A percentile compares a stretch with the other conserved stretches of the same genome.
These are phyloP conservation scores for Hydropsyche tenuis DNA, from an alignment of 1,140 invertebrate genomes.

Conservation along the genomic window DNA sequence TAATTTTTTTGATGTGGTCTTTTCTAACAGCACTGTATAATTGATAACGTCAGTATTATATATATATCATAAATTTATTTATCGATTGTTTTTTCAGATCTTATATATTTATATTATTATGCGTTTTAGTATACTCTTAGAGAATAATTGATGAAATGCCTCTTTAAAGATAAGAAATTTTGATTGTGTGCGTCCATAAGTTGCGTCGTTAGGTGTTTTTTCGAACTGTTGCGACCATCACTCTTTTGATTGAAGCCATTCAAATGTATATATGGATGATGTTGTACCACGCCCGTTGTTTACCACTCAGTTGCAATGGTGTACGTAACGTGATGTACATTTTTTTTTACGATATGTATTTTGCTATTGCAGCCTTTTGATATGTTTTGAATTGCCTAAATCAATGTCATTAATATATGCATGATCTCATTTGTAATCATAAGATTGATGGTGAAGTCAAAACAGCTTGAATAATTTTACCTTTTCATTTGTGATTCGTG, in stretches of 20 bases:
- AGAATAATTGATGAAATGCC: constrained; percentile 27
- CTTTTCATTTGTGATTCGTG: constrained; percentile 44
- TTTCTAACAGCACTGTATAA: constrained; percentile 18
- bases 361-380: constrained; percentile 12
- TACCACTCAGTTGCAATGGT: constrained; percentile 5
- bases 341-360: not conserved
- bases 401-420: constrained; percentile 10
- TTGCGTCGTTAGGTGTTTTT: constrained; percentile 55
- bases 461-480: constrained; percentile 29
- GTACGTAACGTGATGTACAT: not conserved
- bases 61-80: not conserved
- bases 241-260: constrained; percentile 41
- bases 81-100: not conserved
- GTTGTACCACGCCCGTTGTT: not conserved
- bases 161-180: constrained; percentile 31
- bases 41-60: constrained; percentile 17
- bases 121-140: constrained; percentile 29
- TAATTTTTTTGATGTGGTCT: constrained; percentile 4
- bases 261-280: constrained; percentile 35
- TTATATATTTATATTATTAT: not conserved
- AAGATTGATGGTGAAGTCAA: constrained; percentile 29
- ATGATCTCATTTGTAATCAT: constrained; percentile 43
- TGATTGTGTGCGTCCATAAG: constrained; percentile 60
- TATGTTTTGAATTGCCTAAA: not conserved
- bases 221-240: constrained; percentile 34